Base-by-base conservation (phyloP, 2,797 vertebrate species). In the Gallinago nigripennis region DNA sequence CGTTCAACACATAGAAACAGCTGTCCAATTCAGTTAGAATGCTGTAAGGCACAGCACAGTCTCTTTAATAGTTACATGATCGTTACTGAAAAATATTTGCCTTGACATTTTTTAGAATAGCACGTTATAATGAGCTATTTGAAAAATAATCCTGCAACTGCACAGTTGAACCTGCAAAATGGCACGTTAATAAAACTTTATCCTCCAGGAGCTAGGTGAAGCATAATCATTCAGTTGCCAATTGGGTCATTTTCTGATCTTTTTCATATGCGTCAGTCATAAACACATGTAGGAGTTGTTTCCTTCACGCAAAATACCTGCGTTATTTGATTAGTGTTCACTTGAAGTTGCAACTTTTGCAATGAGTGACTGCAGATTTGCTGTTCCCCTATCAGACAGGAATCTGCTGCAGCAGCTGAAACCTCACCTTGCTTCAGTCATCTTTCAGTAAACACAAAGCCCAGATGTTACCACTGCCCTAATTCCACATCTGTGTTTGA, bases 211-310 rank as follows among this genome's bases (percentile, higher is more conserved):
- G 50, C 19, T 53, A 64, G 80, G 24, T 37, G 53, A 16, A 83
- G 23, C 43, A 30, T 63, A 82, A 76, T 63, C 28, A 61, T 20
- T 57, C 4, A 1, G 8, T 9, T 86, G 71, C 48, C 56, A 76
- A 1, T 2, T 33, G 43, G 39, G 33, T 45, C 8, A 20, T 61
- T 85, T 90, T 81, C 61, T 46, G 24, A 51, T 90, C 50, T 61
- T 83, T 79, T 50, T 20, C 50, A 41, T 35, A 57, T 2, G 1
- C 43, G 51, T 78, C 72, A 39, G 24, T 20, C 57, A 54, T 8
- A 81, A 53, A 58, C 25, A 66, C 25, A 17, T 1, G 10, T 30
- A 43, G 0, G 1, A 16, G 27, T 27, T 1, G 0, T 9, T 9
- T 1, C 41, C n/a, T 51, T 41, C 70, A 63, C 11, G 17, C 16